Conservation (phyloP, 2,797 vertebrate genomes). For the Yasuhikotakia modesta region DNA sequence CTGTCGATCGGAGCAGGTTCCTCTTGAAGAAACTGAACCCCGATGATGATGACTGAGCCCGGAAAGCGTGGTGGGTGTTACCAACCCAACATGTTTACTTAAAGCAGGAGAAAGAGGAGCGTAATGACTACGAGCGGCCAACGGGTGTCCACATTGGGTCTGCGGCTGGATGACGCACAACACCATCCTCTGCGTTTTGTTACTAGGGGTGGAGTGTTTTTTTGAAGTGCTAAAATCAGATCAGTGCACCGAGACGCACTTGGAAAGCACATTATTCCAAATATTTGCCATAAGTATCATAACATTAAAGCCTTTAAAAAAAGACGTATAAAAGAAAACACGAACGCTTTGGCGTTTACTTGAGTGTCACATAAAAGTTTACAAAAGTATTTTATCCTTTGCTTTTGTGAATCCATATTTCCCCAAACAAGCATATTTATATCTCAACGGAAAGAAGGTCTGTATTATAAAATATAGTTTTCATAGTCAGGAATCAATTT, state of each 20-base stretch:
- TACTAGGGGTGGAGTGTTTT: constrained; percentile 45
- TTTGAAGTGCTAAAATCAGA: constrained; percentile 51
- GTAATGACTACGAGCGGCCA: constrained; percentile 44
- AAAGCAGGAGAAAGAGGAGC: constrained; percentile 53
- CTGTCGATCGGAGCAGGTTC: constrained; percentile 79
- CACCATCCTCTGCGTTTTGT: constrained; percentile 38
- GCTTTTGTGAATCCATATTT: neutral
- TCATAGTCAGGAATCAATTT: neutral
- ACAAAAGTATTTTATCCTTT: neutral
- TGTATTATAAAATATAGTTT: neutral
- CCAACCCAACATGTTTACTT: constrained; percentile 76
- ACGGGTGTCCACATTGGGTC: constrained; percentile 56
- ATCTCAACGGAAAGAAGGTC: neutral
- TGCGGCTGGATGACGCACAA: constrained; percentile 48
- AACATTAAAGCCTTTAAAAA: neutral
- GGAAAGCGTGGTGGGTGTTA: constrained; percentile 81
- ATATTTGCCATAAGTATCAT: constrained; percentile 15
- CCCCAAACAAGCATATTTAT: neutral
- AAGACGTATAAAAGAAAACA: neutral
- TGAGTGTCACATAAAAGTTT: neutral
- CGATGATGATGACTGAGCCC: constrained; percentile 82
- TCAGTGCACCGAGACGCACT: constrained; percentile 19
- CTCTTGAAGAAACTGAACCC: constrained; percentile 82
- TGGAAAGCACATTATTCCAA: constrained; percentile 22
- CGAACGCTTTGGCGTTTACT: neutral